These are phyloP conservation scores for Xyrichtys novacula DNA, from an alignment of 2,797 vertebrate species.

Conservation along the genomic window DNA sequence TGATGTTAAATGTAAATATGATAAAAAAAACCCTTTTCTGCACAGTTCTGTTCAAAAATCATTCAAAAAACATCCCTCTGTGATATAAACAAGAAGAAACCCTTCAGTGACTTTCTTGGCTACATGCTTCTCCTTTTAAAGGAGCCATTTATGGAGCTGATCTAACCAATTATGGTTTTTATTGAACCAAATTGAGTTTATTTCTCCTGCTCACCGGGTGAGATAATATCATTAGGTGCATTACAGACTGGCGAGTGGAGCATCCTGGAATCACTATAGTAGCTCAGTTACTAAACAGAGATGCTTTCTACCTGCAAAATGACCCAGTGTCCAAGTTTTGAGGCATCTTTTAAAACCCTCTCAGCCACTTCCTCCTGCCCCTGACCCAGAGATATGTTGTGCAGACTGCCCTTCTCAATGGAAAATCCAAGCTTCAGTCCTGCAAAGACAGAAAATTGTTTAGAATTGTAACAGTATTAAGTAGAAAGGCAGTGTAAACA, in stretches of 20 bases:
- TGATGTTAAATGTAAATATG: no score
- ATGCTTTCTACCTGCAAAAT: slow-evolving; percentile 84
- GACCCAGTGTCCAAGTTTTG: slow-evolving; percentile 85
- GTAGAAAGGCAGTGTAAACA: slow-evolving; percentile 7
- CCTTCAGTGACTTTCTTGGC: slow-evolving; percentile 26
- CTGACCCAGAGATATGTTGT: slow-evolving; percentile 88
- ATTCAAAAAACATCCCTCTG: background rate
- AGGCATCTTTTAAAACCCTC: slow-evolving; percentile 78
- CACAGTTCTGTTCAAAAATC: background rate
- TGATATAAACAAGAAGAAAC: slow-evolving; percentile 14
- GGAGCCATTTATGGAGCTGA: slow-evolving; percentile 67
- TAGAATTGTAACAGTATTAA: background rate
- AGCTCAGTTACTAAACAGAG: slow-evolving; percentile 8
- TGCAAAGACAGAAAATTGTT: slow-evolving; percentile 56
- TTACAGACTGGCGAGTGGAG: slow-evolving; percentile 41
- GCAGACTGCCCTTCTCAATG: slow-evolving; percentile 85
- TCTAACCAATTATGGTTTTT: slow-evolving; percentile 77
- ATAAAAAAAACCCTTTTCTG: background rate
- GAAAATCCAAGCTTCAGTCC: slow-evolving; percentile 89
- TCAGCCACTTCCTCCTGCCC: slow-evolving; percentile 87
- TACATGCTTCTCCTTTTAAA: slow-evolving; percentile 40
- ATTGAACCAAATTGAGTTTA: slow-evolving; percentile 83
- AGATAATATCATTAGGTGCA: slow-evolving; percentile 74
- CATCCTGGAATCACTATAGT: slow-evolving; percentile 22
- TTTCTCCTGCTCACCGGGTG: slow-evolving; percentile 60